These are phyloP conservation scores for Camponotus fellah DNA, from an alignment of 2,888 invertebrate species.

Conservation along the genomic window DNA sequence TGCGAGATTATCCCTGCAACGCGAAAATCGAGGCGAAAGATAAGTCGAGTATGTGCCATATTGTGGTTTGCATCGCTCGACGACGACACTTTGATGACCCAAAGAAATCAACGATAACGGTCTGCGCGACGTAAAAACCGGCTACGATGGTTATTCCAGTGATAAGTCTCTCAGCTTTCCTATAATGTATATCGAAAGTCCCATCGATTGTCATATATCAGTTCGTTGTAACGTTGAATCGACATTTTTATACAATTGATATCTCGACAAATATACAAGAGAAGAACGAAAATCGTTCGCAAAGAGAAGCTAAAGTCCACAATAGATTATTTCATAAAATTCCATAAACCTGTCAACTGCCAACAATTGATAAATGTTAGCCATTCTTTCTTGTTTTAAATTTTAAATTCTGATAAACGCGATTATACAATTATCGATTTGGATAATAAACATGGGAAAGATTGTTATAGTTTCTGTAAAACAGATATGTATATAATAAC, in stretches of 20 bases:
- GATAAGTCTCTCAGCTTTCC: constrained; percentile 11
- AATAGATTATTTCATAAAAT: neutral
- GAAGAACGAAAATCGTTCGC: neutral
- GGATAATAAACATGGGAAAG: neutral
- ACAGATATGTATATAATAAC: neutral
- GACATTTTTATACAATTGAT: constrained; percentile 27
- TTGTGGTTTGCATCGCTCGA: constrained; percentile 9
- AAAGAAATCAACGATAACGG: constrained; percentile 12
- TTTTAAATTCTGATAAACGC: neutral
- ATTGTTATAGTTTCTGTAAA: neutral
- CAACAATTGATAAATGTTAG: neutral
- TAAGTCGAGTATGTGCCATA: neutral
- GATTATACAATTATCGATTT: neutral
- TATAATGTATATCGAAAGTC: constrained; percentile 34
- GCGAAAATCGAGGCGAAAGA: neutral
- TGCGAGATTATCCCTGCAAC: neutral
- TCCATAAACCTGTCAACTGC: neutral
- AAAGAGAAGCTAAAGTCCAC: neutral
- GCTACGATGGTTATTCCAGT: constrained; percentile 9
- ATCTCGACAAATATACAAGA: neutral
- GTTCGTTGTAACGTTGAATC: constrained; percentile 23
- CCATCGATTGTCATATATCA: neutral
- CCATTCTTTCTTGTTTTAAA: neutral
- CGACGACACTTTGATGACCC: constrained; percentile 12
- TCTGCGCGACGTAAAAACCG: constrained; percentile 7